phyloP scores from a whole-genome alignment of 2,888 invertebrate species.

The Melipona bicolor region DNA sequence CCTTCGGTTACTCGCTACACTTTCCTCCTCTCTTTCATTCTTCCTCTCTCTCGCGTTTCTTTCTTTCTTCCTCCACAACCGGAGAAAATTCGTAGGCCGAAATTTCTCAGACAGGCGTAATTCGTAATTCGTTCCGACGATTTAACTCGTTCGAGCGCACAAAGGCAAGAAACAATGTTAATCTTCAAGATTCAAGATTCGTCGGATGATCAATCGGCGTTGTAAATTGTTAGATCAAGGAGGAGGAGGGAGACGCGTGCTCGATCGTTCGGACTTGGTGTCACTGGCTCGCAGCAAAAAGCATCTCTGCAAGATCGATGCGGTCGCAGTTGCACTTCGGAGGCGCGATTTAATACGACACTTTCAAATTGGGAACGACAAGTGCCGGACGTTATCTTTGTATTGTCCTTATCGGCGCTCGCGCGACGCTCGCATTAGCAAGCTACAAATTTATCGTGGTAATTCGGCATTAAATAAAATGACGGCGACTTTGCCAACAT shows the following conservation, averaged over 20 bases:
- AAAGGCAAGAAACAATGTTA: not conserved
- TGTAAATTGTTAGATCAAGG: not conserved
- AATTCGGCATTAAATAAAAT: conserved; percentile 23
- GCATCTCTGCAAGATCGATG: not conserved
- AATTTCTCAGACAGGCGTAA: not conserved
- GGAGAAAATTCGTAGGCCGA: conserved; percentile 19
- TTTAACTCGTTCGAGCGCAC: not conserved
- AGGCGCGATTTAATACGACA: conserved; percentile 49
- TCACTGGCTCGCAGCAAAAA: not conserved
- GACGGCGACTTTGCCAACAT: not conserved
- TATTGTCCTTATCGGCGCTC: conserved; percentile 32
- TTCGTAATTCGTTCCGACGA: not conserved
- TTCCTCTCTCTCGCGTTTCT: not conserved
- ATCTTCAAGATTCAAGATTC: conserved; percentile 5
- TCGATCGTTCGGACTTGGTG: not conserved
- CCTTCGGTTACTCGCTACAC: conserved; percentile 42
- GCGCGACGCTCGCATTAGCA: conserved; percentile 17
- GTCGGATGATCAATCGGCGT: conserved; percentile 16
- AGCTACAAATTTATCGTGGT: conserved; percentile 22
- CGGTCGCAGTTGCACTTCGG: conserved; percentile 2
- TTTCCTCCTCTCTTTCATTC: conserved; percentile 15
- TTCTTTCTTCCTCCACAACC: not conserved
- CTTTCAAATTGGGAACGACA: conserved; percentile 23
- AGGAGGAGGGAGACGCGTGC: not conserved
- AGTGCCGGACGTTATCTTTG: conserved; percentile 42